phyloP scores from a whole-genome alignment of 53 echinoderm and acorn worm species.

The Stichopus horrens region DNA sequence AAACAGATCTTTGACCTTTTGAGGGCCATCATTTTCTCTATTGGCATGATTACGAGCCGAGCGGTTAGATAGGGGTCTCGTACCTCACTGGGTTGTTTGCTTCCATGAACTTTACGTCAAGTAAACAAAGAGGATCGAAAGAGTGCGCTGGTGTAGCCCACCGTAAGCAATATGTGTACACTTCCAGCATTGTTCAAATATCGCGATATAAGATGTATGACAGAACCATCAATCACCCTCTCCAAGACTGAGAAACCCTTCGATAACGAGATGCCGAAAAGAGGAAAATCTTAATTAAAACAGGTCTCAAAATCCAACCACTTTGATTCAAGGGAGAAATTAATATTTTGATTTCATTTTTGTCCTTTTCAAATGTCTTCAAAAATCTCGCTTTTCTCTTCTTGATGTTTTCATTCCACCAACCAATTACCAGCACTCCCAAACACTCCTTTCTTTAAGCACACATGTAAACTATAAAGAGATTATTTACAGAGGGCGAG shows the following conservation, averaged over 20 bases:
- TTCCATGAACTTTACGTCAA: constrained; percentile 20
- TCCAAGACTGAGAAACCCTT: background rate
- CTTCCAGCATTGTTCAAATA: background rate
- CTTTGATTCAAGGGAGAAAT: background rate
- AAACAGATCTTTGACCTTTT: constrained; percentile 33
- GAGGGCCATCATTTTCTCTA: constrained; percentile 26
- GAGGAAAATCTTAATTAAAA: constrained; percentile 6
- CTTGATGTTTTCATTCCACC: background rate
- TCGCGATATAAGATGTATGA: background rate
- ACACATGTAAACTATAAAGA: background rate
- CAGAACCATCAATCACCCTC: constrained; percentile 11
- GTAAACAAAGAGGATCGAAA: background rate
- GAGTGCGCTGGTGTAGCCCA: background rate
- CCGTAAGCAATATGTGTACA: constrained; percentile 12
- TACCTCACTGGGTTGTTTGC: background rate
- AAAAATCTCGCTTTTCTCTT: too few species aligned
- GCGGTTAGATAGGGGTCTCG: background rate
- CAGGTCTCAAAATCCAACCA: background rate
- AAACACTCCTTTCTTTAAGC: background rate
- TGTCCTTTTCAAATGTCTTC: background rate
- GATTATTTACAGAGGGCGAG: background rate
- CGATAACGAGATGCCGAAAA: background rate
- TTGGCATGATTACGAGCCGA: background rate
- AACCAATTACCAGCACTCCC: background rate
- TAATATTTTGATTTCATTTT: background rate